These are phyloP conservation scores for Hemithea aestivaria DNA, from an alignment of 2,888 invertebrate genomes.

Conservation along the genomic window DNA sequence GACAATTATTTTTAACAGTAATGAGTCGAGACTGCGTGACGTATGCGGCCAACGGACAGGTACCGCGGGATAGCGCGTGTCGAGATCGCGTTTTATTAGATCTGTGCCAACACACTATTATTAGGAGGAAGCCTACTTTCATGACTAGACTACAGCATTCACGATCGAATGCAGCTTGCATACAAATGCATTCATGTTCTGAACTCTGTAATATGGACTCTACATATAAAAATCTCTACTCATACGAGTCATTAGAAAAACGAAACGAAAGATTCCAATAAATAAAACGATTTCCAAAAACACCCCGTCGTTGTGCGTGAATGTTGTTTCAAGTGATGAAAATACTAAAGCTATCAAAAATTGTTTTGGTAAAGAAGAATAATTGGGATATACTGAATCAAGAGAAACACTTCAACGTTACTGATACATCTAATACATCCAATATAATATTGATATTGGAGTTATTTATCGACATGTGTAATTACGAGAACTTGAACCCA, in stretches of 20 bases:
- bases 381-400: conserved; percentile 26
- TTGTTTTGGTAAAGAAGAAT: conserved; percentile 23
- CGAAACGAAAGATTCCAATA: no score
- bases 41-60: conserved; percentile 23
- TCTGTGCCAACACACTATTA: conserved; percentile 61
- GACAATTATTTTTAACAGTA: conserved; percentile 74
- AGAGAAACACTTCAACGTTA: conserved; percentile 17
- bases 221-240: no score
- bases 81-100: conserved; percentile 28
- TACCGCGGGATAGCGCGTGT: conserved; percentile 28
- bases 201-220: no score
- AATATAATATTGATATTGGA: conserved; percentile 8
- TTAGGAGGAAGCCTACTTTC: conserved; percentile 33
- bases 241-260: no score
- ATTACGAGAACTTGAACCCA: conserved; percentile 11
- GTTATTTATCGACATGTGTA: conserved; percentile 14
- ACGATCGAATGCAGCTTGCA: conserved; percentile 6
- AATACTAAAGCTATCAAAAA: neutral
- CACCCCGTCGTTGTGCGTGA: no score
- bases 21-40: conserved; percentile 47
- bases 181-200: no score
- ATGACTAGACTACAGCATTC: conserved; percentile 14
- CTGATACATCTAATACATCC: conserved; percentile 3
- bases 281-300: no score
- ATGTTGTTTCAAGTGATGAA: neutral